phyloP scores from a whole-genome alignment of 2,113 vertebrate genomes.

The Gambusia holbrooki region DNA sequence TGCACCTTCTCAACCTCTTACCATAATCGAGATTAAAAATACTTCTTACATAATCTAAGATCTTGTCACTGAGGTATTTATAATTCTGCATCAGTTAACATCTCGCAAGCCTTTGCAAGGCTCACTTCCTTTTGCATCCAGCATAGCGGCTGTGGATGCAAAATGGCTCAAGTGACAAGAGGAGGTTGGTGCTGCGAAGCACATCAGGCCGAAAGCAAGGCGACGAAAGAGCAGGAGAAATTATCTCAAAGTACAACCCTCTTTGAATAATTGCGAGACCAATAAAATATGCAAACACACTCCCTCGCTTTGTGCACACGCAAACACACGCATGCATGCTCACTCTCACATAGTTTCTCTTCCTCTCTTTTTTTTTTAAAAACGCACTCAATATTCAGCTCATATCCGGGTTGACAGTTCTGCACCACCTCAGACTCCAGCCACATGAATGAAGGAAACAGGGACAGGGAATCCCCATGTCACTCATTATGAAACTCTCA shows the following conservation, averaged over 20 bases:
- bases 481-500: slow-evolving; percentile 49
- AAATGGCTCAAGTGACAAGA: slow-evolving; percentile 37
- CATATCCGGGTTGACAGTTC: slow-evolving; percentile 48
- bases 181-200: slow-evolving; percentile 32
- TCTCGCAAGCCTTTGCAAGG: background rate
- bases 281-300: slow-evolving; percentile 39
- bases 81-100: slow-evolving; percentile 13
- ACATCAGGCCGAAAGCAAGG: too few species aligned
- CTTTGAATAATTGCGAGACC: slow-evolving; percentile 30
- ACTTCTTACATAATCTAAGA: background rate
- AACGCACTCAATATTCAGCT: slow-evolving; percentile 41
- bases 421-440: slow-evolving; percentile 46
- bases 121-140: slow-evolving; percentile 9
- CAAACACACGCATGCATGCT: background rate
- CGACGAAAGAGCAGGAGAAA: background rate
- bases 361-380: slow-evolving; percentile 12
- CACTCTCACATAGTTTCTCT: slow-evolving; percentile 17
- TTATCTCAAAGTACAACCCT: slow-evolving; percentile 24
- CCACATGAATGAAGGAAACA: slow-evolving; percentile 77
- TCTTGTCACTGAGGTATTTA: background rate
- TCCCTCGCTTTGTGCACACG: slow-evolving; percentile 1
- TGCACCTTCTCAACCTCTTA: background rate
- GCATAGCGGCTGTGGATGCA: slow-evolving; percentile 29
- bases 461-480: slow-evolving; percentile 68
- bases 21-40: background rate